phyloP scores from a whole-genome alignment of 2,113 vertebrate species.

The Ptilorrhoa leucosticta region DNA sequence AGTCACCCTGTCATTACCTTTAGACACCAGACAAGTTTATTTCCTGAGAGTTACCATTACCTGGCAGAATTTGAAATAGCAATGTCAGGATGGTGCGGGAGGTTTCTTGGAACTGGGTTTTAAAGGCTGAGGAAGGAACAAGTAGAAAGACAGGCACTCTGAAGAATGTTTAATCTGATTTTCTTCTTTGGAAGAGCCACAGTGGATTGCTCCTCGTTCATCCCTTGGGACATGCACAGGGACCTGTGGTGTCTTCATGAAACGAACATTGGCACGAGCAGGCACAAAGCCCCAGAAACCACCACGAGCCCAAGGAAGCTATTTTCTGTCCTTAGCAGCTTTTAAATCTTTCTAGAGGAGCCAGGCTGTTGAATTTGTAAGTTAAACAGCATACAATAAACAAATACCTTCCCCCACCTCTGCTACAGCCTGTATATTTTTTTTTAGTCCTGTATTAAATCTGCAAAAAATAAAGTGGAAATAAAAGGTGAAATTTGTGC shows the following conservation, averaged over 20 bases:
- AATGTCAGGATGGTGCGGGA: background rate
- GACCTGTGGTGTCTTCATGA: background rate
- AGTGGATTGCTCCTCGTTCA: accelerated
- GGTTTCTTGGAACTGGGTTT: background rate
- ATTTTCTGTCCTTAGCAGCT: background rate
- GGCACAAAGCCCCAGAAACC: background rate
- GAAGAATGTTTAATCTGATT: background rate
- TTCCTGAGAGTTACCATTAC: background rate
- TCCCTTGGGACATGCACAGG: background rate
- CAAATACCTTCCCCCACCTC: accelerated
- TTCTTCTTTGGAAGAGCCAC: background rate
- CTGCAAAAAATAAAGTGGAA: background rate
- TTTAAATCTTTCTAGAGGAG: background rate
- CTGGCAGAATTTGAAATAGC: background rate
- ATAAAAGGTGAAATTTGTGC: background rate
- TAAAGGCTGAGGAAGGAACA: background rate
- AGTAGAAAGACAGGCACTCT: background rate
- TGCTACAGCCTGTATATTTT: accelerated
- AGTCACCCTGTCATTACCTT: background rate
- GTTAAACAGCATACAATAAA: background rate
- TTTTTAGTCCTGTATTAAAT: background rate
- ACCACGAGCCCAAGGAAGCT: background rate
- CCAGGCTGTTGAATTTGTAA: background rate
- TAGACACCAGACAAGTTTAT: background rate
- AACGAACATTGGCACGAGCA: accelerated